Evolutionary conservation across 2,113 vertebrate species (phyloP), one percentile per base, ranked within the genome.

Genomic region (Ptilorrhoa leucosticta): DNA sequence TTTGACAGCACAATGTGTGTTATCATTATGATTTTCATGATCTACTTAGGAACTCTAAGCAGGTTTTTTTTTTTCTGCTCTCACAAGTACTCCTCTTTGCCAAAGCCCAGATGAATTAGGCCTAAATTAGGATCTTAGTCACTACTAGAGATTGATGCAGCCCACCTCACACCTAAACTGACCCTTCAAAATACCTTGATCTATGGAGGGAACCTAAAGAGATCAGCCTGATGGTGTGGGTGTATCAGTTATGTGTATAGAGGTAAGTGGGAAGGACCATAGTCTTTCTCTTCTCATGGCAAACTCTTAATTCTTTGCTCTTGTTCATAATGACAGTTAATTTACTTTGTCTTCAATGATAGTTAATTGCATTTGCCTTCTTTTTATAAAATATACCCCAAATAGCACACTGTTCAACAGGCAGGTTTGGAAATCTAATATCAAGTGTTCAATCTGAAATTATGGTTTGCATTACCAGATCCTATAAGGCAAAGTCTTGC

Each of bases 1-100:
- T 93, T 76, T 96, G 95, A 95, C 91, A 97, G 90, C 30, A 89
- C 83, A 83, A 83, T 72, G 50, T 94, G 73, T 88, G 21, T 89
- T 83, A 80, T 80, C 78, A 90, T 92, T 92, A 78, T 70, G 70
- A 89, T 86, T 93, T 94, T 89, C 54, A 89, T 85, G 15, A 77
- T 88, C 84, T 83, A 66, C 75, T 96, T 85, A 87, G 58, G 78
- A 93, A 66, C 78, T 63, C 40, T 85, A 54, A 87, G 58, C 20
- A 82, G 5, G 30, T 42, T 21, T 22, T 10, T n/a, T 47, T 69
- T 71, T 73, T 54, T 4, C 21, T 81, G 8, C 12, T 95, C 51
- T 64, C n/a, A 35, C 23, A 87, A 84, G 40, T 30, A 48, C 11
- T 87, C 12, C 7, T 79, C n/a, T 65, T 72, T 96, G 53, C 58